A percentile compares a stretch with the other conserved stretches of the same genome.
These are phyloP conservation scores for Prunella fulvescens DNA, from an alignment of 2,113 vertebrate genomes.

Conservation along the genomic window DNA sequence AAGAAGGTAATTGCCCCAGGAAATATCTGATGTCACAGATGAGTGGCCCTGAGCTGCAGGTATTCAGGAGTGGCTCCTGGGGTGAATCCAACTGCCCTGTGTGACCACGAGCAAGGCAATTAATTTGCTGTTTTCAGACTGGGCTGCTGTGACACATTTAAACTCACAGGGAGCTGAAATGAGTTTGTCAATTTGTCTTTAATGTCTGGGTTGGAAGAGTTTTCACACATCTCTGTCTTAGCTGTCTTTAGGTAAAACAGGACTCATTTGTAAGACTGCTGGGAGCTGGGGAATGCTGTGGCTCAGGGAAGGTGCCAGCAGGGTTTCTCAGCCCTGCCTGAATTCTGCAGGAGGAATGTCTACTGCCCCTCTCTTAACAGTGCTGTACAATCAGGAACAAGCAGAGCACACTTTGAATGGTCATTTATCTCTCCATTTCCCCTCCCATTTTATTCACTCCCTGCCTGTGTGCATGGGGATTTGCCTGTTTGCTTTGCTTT, in stretches of 20 bases:
- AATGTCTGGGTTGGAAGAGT: background rate
- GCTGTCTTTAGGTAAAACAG: background rate
- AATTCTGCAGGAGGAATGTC: background rate
- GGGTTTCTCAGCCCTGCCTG: background rate
- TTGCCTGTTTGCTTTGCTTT: slow-evolving; percentile 16
- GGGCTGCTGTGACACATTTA: background rate
- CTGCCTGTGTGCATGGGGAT: background rate
- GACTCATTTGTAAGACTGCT: background rate
- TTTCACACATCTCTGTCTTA: background rate
- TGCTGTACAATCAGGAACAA: background rate
- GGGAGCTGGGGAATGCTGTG: background rate
- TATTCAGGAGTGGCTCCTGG: background rate
- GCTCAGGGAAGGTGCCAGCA: background rate
- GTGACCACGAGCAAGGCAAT: background rate
- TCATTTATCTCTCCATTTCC: background rate
- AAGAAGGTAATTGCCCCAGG: background rate
- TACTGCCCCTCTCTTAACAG: background rate
- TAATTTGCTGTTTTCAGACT: background rate
- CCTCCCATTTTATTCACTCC: background rate
- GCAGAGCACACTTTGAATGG: background rate
- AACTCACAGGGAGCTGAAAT: background rate
- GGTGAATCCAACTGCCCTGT: background rate
- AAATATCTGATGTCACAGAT: background rate
- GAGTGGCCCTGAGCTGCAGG: background rate
- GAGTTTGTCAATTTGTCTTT: background rate